Percentiles rank a stretch among this genome's conserved stretches.
Evolutionary conservation across 2,113 vertebrate species (phyloP).

Genomic region (Heterocephalus glaber): DNA sequence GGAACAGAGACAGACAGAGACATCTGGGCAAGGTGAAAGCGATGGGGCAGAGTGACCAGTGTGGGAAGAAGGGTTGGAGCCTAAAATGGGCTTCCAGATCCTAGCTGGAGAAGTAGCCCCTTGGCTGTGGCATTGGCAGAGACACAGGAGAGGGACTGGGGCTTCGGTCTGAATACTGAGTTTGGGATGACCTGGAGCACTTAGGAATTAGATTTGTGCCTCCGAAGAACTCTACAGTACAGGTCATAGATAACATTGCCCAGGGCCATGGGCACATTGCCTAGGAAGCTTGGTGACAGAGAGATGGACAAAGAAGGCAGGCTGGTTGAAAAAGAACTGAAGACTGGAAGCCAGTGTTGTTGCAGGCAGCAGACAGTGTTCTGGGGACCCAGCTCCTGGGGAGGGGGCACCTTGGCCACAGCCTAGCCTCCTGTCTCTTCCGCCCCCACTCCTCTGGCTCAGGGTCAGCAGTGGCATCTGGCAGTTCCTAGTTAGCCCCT

Average conservation of each 20-base stretch:
- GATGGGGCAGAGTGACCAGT: neutral
- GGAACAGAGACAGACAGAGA: neutral
- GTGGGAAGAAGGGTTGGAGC: neutral
- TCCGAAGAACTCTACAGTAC: neutral
- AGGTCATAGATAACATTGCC: neutral
- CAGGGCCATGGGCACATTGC: neutral
- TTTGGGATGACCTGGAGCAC: neutral
- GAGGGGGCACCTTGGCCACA: neutral
- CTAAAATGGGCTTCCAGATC: neutral
- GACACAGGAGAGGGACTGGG: neutral
- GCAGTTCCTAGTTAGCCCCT: neutral
- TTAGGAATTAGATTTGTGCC: neutral
- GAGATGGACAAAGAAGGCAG: neutral
- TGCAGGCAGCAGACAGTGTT: neutral
- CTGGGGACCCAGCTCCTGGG: neutral
- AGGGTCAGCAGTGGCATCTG: neutral
- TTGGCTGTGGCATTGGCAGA: neutral
- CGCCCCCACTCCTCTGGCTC: neutral
- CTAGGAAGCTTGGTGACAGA: neutral
- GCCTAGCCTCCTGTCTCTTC: neutral
- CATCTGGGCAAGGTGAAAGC: neutral
- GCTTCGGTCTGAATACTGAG: neutral
- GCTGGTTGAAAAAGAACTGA: neutral
- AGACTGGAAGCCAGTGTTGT: neutral
- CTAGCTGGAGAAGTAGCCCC: neutral